Conservation (phyloP, 1,140 invertebrate genomes). For the Hetaerina americana region DNA sequence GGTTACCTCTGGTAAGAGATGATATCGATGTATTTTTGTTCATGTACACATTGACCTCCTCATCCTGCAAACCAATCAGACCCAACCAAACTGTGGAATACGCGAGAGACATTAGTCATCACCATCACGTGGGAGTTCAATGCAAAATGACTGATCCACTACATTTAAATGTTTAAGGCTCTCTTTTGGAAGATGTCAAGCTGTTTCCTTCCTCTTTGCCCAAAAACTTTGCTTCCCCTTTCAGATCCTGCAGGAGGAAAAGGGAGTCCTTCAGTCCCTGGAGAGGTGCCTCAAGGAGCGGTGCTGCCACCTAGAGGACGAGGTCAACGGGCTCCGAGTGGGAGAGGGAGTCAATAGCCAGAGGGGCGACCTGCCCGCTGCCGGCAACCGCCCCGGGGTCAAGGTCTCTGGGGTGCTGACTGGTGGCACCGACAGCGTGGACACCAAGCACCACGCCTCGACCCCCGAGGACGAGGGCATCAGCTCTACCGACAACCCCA, state of each 20-base stretch:
- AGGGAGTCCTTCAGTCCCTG: constrained; percentile 54
- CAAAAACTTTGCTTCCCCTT: constrained; percentile 17
- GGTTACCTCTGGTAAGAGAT: no score
- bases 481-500: constrained; percentile 53
- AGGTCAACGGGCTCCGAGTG: constrained; percentile 30
- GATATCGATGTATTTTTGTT: no score
- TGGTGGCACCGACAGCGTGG: neutral
- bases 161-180: no score
- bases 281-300: constrained; percentile 64
- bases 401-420: neutral
- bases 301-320: constrained; percentile 50
- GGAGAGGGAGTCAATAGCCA: constrained; percentile 6
- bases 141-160: no score
- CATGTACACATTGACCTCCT: no score
- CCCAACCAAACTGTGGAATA: no score
- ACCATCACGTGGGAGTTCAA: no score
- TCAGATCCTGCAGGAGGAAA: constrained; percentile 65
- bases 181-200: no score
- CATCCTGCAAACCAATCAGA: no score
- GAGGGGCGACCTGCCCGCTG: constrained; percentile 12
- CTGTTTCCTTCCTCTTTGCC: no score
- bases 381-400: constrained; percentile 22
- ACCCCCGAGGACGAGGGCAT: constrained; percentile 76
- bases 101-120: no score
- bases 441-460: constrained; percentile 19